Evolutionary conservation across 2,888 invertebrate genomes (phyloP), one percentile per base, ranked within the genome.

Genomic region (Drosophila nr. perissopoda): DNA sequence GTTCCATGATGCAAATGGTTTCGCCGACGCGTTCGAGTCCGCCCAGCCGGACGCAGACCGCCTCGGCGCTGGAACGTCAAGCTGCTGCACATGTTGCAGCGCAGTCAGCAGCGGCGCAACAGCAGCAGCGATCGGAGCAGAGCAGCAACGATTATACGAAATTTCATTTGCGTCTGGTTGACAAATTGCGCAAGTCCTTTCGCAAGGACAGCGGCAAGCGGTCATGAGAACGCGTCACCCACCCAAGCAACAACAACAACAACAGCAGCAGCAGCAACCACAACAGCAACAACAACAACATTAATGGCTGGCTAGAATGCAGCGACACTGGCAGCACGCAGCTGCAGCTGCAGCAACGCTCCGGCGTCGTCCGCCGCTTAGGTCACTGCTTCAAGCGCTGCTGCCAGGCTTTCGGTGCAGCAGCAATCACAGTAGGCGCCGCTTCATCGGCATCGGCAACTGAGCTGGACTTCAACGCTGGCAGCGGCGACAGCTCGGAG

Each of bases 81-180:
- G 85, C 87, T 31, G 80, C 83, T 6, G 83, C 79, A 0, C 78
- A 78, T 48, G 64, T 78, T 1, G 77, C 77, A 2, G 76, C 78
- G 18, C 73, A 78, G 57, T 49, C 76, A 45, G 66, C 74, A 74
- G 40, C 94, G 94, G 59, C 79, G 52, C 60, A 75, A 65, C 40
- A 75, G 65, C 40, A 62, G 65, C 67, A n/a, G 34, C 53, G 29
- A 36, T 52, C 64, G 56, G 59, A 82, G 76, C 69, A 76, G 72
- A 78, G 64, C 56, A 95, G 95, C 94, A 95, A 93, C 69, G 96
- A 95, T 75, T 92, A 96, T 27, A 96, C 95, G 91, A 96, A 96
- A 93, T 96, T 96, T 90, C 96, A 96, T 93, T 94, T 94, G 87
- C 94, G 96, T 48, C 93, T 96, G 78, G 95, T 96, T 73, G 96